Evolutionary conservation across 2,797 vertebrate species (phyloP).

Genomic region (Cyprinodon diabolis): DNA sequence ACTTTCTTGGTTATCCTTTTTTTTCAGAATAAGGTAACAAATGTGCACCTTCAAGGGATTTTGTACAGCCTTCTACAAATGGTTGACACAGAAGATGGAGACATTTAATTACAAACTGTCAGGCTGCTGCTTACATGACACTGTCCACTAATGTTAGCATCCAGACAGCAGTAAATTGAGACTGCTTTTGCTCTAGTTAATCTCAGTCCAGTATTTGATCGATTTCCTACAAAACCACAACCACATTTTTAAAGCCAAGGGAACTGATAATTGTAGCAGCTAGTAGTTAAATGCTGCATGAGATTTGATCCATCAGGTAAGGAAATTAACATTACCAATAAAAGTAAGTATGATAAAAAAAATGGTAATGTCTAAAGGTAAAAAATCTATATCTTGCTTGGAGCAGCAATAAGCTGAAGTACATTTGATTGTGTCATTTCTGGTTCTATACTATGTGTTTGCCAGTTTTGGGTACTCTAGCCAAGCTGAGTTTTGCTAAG

Average conservation of each 20-base stretch:
- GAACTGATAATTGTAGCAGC: constrained; percentile 44
- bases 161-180: not conserved
- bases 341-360: no score
- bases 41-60: constrained; percentile 22
- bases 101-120: constrained; percentile 26
- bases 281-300: constrained; percentile 29
- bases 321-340: no score
- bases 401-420: no score
- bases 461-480: no score
- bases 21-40: constrained; percentile 39
- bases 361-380: no score
- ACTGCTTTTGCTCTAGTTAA: not conserved
- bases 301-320: no score
- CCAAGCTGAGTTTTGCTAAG: no score
- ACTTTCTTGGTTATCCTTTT: constrained; percentile 8
- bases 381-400: no score
- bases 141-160: constrained; percentile 8
- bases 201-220: constrained; percentile 11
- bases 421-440: no score
- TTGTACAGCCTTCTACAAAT: constrained; percentile 4
- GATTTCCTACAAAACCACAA: constrained; percentile 14
- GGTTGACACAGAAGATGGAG: constrained; percentile 10
- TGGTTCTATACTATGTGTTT: no score
- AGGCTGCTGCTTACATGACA: constrained; percentile 12
- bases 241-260: not conserved